These are phyloP conservation scores for Pteronura brasiliensis DNA, from an alignment of 2,113 vertebrate species.

Conservation along the genomic window DNA sequence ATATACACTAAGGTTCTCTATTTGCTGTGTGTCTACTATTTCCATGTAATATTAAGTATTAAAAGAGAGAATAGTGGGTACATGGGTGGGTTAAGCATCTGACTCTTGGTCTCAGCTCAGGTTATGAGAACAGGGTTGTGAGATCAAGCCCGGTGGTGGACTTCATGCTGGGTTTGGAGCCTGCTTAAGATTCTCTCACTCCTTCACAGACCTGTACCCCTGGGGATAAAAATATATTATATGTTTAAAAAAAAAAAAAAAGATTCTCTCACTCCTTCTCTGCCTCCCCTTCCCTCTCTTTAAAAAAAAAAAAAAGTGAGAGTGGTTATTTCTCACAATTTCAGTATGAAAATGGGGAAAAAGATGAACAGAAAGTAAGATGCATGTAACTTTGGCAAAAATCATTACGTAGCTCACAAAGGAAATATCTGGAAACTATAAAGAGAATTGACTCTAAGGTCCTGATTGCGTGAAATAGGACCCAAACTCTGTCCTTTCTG, in stretches of 20 bases:
- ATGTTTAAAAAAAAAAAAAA: too few species aligned
- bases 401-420: neutral
- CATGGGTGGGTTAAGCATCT: neutral
- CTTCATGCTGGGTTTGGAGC: neutral
- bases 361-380: neutral
- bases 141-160: neutral
- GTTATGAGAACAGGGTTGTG: neutral
- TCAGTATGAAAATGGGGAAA: neutral
- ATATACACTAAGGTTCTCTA: neutral
- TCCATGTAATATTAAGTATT: neutral
- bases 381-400: neutral
- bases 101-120: neutral
- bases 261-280: neutral
- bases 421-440: constrained; percentile 37
- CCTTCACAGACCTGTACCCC: too few species aligned
- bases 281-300: too few species aligned
- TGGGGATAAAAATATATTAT: too few species aligned
- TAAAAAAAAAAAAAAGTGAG: neutral
- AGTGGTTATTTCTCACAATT: neutral
- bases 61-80: neutral
- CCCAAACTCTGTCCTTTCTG: constrained; percentile 9
- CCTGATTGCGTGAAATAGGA: neutral
- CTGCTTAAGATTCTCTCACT: neutral
- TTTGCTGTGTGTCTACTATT: neutral
- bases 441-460: constrained; percentile 29